Evolutionary conservation across 2,888 invertebrate genomes (phyloP), one percentile per base, ranked within the genome.

Genomic region (Rhagium mordax): DNA sequence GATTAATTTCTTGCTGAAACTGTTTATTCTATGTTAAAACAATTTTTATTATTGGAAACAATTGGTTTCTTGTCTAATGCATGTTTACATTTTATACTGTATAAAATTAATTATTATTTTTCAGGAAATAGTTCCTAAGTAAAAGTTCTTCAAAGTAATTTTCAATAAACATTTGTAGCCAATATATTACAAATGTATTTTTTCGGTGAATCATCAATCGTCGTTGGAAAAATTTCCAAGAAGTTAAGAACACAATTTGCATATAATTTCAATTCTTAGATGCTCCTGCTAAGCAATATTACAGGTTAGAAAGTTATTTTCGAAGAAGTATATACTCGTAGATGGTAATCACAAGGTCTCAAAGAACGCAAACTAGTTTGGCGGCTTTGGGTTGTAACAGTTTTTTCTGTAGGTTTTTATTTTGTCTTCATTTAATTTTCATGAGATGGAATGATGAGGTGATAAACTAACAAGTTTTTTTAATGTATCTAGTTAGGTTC

Each of bases 391-490:
- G 16, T 29, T 33, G 33, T 29, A 33, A 33, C 33, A 20, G 3
- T 59, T n/a, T 33, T 29, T 3, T 29, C 16, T n/a, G n/a, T 41
- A 33, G 16, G 57, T 59, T 59, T 59, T 27, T 33, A 13, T 59
- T 18, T 20, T 33, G 33, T 16, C 33, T 59, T 59, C 33, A 16
- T 10, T 18, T 18, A 29, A 18, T 29, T 15, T 33, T 20, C 33
- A 59, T 33, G 33, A 1, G n/a, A 29, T 33, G 13, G 18, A 20
- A 18, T 33, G 16, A 59, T 59, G 33, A 4, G 33, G 16, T 16
- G 59, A 59, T 41, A 29, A 59, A 59, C 27, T 15, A 59, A 59
- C 33, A 10, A 15, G 33, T 29, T 33, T 55, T 57, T 57, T 59
- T 18, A 33, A 33, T 59, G 16, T 57, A 7, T 18, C n/a, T 24